Evolutionary conservation across 1,140 invertebrate species (phyloP).

Genomic region (Probaryconus sp.): DNA sequence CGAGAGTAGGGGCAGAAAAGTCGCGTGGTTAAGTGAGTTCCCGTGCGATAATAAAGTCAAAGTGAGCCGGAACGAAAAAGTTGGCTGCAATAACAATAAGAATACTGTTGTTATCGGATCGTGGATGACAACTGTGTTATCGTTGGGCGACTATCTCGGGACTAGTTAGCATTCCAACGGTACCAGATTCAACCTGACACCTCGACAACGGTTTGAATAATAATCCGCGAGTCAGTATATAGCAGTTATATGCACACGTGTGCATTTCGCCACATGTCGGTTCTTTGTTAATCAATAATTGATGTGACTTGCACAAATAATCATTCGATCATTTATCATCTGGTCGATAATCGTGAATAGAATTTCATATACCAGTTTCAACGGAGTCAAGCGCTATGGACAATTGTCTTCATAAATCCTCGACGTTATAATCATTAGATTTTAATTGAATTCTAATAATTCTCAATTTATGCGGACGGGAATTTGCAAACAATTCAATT

Average conservation of each 20-base stretch:
- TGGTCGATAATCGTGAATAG: slow-evolving; percentile 51
- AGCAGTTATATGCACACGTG: slow-evolving; percentile 56
- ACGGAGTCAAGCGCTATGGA: slow-evolving; percentile 5
- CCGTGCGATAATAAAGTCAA: not conserved
- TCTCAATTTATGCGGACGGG: slow-evolving; percentile 16
- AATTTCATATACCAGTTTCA: slow-evolving; percentile 53
- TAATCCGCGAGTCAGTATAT: slow-evolving; percentile 49
- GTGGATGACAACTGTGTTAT: slow-evolving; percentile 60
- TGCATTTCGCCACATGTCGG: slow-evolving; percentile 59
- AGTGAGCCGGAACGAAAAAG: slow-evolving; percentile 9
- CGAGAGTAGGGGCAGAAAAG: slow-evolving; percentile 20
- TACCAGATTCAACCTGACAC: slow-evolving; percentile 59
- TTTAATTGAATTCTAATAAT: slow-evolving; percentile 47
- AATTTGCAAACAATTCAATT: slow-evolving; percentile 54
- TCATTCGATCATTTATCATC: slow-evolving; percentile 59
- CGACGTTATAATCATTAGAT: slow-evolving; percentile 51
- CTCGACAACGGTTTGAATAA: slow-evolving; percentile 60
- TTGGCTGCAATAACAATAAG: slow-evolving; percentile 40
- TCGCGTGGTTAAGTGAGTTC: not conserved
- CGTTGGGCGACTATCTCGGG: slow-evolving; percentile 43
- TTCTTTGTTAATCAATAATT: slow-evolving; percentile 63
- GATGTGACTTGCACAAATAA: slow-evolving; percentile 61
- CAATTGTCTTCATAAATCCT: slow-evolving; percentile 55
- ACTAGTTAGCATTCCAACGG: slow-evolving; percentile 60
- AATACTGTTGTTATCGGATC: slow-evolving; percentile 49